A percentile compares a stretch with the other conserved stretches of the same genome.
phyloP scores from a whole-genome alignment of 2,888 invertebrate genomes.

The Hirtodrosophila alboralis region DNA sequence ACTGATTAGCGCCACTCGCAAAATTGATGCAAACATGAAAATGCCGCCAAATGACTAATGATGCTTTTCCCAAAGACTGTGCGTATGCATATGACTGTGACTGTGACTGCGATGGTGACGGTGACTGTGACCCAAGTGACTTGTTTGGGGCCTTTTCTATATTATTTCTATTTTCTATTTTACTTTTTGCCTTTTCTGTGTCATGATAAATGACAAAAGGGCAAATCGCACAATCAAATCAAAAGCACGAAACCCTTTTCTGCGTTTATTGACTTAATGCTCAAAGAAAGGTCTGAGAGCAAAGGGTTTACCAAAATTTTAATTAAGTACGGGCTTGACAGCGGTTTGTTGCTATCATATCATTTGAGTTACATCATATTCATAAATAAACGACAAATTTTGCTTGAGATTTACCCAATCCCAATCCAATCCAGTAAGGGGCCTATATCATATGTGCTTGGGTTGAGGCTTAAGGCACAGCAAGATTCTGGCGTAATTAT shows the following conservation, averaged over 20 bases:
- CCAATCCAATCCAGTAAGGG: constrained; percentile 22
- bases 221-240: constrained; percentile 72
- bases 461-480: constrained; percentile 37
- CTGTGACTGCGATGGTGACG: constrained; percentile 25
- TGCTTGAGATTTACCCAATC: constrained; percentile 40
- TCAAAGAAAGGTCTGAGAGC: constrained; percentile 15
- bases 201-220: constrained; percentile 69
- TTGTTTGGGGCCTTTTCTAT: constrained; percentile 43
- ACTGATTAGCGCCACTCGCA: constrained; percentile 69
- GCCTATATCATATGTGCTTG: constrained; percentile 32
- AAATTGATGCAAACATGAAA: constrained; percentile 68
- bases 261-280: constrained; percentile 61
- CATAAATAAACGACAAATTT: constrained; percentile 76
- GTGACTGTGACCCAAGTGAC: constrained; percentile 37
- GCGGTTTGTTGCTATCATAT: constrained; percentile 8
- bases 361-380: constrained; percentile 59
- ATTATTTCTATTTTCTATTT: constrained; percentile 15
- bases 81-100: constrained; percentile 45
- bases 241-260: constrained; percentile 63
- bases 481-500: constrained; percentile 63
- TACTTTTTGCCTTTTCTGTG: constrained; percentile 23
- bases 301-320: constrained; percentile 50
- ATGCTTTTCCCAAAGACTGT: constrained; percentile 35
- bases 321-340: constrained; percentile 52
- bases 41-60: constrained; percentile 73